phyloP scores from a whole-genome alignment of 2,888 invertebrate genomes.

The Minunthozetes semirufus region DNA sequence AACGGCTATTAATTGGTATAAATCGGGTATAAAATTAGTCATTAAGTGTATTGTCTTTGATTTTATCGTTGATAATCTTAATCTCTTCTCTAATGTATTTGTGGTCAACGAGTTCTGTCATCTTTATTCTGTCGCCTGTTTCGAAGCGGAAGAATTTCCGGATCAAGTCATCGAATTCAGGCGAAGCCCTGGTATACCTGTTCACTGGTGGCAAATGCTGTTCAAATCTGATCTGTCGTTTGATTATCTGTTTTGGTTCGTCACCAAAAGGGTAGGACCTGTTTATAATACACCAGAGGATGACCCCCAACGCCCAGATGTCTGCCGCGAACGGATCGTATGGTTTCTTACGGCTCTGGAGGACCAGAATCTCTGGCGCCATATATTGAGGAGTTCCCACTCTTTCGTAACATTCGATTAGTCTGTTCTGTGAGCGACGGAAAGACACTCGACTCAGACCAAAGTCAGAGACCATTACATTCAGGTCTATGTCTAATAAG shows the following conservation, averaged over 20 bases:
- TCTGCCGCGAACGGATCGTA: constrained; percentile 33
- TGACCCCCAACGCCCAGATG: constrained; percentile 36
- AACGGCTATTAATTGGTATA: too few relatives aligned
- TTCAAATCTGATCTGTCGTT: neutral
- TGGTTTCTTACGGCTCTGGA: neutral
- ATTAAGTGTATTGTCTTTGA: too few relatives aligned
- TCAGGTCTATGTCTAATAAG: constrained; percentile 18
- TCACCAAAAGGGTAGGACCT: constrained; percentile 32
- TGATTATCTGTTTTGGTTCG: neutral
- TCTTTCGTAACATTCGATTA: neutral
- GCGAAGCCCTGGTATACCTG: too few relatives aligned
- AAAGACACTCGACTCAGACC: constrained; percentile 29
- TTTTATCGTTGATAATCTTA: too few relatives aligned
- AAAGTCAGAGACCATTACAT: constrained; percentile 34
- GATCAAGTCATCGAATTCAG: too few relatives aligned
- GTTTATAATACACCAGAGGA: constrained; percentile 34
- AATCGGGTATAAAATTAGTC: too few relatives aligned
- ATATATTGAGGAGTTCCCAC: constrained; percentile 36
- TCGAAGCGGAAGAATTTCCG: too few relatives aligned
- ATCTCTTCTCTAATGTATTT: too few relatives aligned
- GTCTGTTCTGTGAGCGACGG: neutral
- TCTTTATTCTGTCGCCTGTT: too few relatives aligned
- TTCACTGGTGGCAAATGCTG: too few relatives aligned
- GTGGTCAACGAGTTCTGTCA: too few relatives aligned
- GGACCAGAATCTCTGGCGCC: constrained; percentile 35